These are phyloP conservation scores for Mythimna lalbum DNA, from an alignment of 2,888 invertebrate species.

Conservation along the genomic window DNA sequence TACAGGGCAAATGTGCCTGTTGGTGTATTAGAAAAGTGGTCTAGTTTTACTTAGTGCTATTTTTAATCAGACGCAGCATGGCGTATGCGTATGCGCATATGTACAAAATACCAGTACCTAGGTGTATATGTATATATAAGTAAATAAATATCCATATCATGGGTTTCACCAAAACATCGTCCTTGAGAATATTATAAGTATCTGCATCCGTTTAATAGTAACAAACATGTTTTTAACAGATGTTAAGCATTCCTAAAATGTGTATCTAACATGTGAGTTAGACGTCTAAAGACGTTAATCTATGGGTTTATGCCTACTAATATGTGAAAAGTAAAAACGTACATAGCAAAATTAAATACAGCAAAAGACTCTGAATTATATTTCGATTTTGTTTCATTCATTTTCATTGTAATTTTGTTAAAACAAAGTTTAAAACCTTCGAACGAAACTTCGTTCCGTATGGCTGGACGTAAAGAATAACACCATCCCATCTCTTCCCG, in stretches of 20 bases:
- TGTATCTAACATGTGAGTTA: slow-evolving; percentile 2
- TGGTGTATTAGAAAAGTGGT: neutral
- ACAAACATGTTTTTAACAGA: slow-evolving; percentile 8
- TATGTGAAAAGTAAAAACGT: neutral
- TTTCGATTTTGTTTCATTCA: neutral
- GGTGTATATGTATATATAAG: neutral
- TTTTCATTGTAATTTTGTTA: too few relatives aligned
- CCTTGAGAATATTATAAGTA: slow-evolving; percentile 1
- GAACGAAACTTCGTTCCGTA: too few relatives aligned
- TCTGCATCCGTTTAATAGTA: neutral
- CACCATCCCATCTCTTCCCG: too few relatives aligned
- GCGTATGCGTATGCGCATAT: neutral
- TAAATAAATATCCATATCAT: neutral
- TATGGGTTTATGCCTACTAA: neutral
- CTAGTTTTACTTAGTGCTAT: neutral
- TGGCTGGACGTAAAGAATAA: too few relatives aligned
- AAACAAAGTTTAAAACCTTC: too few relatives aligned
- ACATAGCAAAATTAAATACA: neutral
- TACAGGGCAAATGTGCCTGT: too few relatives aligned
- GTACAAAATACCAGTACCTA: neutral
- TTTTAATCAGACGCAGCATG: neutral
- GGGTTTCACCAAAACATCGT: slow-evolving; percentile 2
- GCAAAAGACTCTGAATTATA: too few relatives aligned
- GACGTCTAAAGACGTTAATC: neutral
- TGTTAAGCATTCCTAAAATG: slow-evolving; percentile 13